Conservation (phyloP, 1,140 invertebrate genomes). For the Anastrepha obliqua region DNA sequence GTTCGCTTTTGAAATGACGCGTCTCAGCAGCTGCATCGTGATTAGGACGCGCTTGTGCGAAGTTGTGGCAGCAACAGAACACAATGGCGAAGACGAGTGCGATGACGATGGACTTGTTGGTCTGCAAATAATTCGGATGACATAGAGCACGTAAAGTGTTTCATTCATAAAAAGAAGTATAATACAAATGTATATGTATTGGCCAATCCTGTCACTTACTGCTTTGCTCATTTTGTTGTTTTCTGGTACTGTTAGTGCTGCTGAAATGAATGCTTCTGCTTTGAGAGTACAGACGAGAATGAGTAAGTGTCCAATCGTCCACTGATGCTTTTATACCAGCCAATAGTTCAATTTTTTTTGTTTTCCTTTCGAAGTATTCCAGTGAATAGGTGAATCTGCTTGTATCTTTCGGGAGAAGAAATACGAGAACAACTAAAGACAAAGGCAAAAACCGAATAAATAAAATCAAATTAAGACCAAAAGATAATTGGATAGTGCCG, state of each 20-base stretch:
- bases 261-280: constrained; percentile 13
- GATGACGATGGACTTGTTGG: background rate
- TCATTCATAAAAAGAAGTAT: background rate
- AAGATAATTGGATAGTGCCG: constrained; percentile 7
- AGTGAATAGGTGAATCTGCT: background rate
- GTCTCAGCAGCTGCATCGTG: constrained; percentile 67
- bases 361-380: background rate
- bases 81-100: background rate
- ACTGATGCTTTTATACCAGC: constrained; percentile 3
- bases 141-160: background rate
- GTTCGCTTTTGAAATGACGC: constrained; percentile 64
- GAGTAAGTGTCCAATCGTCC: background rate
- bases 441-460: background rate
- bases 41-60: constrained; percentile 64
- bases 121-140: background rate
- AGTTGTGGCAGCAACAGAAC: background rate
- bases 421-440: background rate
- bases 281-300: constrained; percentile 17
- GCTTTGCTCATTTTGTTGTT: constrained; percentile 8
- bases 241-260: background rate
- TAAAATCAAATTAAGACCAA: background rate
- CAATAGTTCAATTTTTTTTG: background rate
- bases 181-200: background rate
- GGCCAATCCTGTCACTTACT: background rate
- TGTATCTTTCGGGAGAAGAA: constrained; percentile 20